Base-by-base conservation (phyloP, 1,140 invertebrate species). In the Habropoda laboriosa region DNA sequence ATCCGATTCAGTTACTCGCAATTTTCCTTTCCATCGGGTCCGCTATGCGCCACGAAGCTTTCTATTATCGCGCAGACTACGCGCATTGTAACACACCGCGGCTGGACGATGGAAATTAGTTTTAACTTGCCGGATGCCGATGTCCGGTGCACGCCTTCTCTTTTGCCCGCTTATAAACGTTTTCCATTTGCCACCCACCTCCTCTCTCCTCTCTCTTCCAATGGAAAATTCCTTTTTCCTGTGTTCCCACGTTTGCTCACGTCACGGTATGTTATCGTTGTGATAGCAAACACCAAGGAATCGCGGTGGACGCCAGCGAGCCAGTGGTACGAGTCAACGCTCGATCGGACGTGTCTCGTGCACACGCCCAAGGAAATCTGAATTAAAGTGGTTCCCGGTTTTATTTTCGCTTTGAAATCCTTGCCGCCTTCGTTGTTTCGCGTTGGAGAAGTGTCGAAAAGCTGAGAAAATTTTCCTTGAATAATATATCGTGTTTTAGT, bases 261-360 rank as follows among this genome's bases (percentile, higher is more conserved):
- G 16, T 35, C 42, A 1, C 3, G 2, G 21, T 16, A 13, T 24
- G 42, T 60, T 13, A 30, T 16, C 45, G 30, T 2, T 42, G 8
- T n/a, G 18, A 49, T 30, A 18, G 40, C 38, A 35, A 70, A 64
- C 32, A 24, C 21, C 42, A 27, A 30, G n/a, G 57, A 67, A 58
- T 77, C 40, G 30, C 63, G n/a, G 16, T 12, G 21, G 47, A 42
- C 47, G 45, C 60, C n/a, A 49, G 4, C 60, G 18, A 40, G n/a
- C 30, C 49, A 77, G 75, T 58, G n/a, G 45, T 27, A 67, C 49
- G 61, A 45, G 61, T 67, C 61, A 42, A 57, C 61, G 61, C 7
- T 76, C 38, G 42, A 16, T 76, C 73, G 35, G 51, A 8, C 73
- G 57, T 30, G 57, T 27, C 55, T 40, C 4, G 3, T 24, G 51